These are phyloP conservation scores for Lamprologus ornatipinnis DNA, from an alignment of 2,113 vertebrate species.

Conservation along the genomic window DNA sequence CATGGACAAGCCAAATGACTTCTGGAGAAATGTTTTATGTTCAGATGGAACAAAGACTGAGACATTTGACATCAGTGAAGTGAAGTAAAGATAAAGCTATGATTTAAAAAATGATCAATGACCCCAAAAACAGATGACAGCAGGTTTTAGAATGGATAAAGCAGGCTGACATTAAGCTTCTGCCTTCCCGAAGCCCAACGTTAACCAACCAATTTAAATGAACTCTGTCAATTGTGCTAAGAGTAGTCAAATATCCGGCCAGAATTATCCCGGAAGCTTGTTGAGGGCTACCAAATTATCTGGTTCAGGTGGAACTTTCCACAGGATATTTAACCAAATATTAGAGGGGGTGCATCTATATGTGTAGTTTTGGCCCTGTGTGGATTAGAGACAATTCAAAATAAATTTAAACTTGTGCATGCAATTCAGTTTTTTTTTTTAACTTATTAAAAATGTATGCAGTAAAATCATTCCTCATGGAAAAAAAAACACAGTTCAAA, in stretches of 20 bases:
- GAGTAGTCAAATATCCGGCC: neutral
- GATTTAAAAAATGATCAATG: neutral
- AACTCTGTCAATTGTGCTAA: accelerated
- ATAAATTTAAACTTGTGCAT: neutral
- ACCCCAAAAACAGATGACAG: neutral
- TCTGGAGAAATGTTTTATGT: neutral
- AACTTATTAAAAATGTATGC: neutral
- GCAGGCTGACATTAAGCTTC: neutral
- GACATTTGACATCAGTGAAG: neutral
- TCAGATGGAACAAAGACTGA: neutral
- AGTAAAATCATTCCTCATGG: neutral
- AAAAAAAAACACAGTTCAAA: neutral
- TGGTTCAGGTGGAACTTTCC: neutral
- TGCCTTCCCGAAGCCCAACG: accelerated
- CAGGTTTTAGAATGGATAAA: neutral
- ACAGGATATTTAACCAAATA: neutral
- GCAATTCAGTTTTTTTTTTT: neutral
- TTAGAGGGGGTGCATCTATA: neutral
- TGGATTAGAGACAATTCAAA: neutral
- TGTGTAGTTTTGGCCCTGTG: neutral
- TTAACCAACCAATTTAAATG: neutral
- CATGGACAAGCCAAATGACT: neutral
- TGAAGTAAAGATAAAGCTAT: neutral
- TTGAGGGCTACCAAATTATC: neutral
- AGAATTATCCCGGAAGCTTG: neutral